Evolutionary conservation across 2,113 vertebrate genomes (phyloP).

Genomic region (Prinia subflava): DNA sequence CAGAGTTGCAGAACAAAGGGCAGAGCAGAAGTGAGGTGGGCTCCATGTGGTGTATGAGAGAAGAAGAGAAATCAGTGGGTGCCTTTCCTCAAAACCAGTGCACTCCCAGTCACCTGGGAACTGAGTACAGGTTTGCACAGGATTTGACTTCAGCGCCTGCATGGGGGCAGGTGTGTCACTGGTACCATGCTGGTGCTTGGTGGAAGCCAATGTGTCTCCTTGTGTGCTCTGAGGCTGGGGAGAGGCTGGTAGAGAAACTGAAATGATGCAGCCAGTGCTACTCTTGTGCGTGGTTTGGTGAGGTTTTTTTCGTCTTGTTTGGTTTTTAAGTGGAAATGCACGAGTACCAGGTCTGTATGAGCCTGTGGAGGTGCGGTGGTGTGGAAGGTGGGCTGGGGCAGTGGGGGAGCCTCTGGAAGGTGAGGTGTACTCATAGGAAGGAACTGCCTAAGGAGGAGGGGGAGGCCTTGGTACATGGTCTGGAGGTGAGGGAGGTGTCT

Average conservation of each 20-base stretch:
- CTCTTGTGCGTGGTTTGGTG: neutral
- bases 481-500: neutral
- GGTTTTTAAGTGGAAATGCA: neutral
- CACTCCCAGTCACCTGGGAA: neutral
- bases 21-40: neutral
- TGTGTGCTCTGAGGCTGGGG: neutral
- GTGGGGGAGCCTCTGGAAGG: neutral
- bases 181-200: rapidly evolving
- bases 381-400: neutral
- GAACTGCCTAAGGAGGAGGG: neutral
- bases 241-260: no score
- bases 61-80: neutral
- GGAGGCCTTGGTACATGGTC: neutral
- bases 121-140: neutral
- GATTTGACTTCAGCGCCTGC: neutral
- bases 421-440: rapidly evolving
- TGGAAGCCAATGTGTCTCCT: neutral
- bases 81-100: neutral
- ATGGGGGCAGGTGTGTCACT: neutral
- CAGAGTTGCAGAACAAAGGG: neutral
- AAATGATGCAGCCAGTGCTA: neutral
- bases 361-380: neutral
- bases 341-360: neutral
- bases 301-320: neutral
- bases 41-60: neutral